phyloP scores from a whole-genome alignment of 2,797 vertebrate species.

The Oreortyx pictus region DNA sequence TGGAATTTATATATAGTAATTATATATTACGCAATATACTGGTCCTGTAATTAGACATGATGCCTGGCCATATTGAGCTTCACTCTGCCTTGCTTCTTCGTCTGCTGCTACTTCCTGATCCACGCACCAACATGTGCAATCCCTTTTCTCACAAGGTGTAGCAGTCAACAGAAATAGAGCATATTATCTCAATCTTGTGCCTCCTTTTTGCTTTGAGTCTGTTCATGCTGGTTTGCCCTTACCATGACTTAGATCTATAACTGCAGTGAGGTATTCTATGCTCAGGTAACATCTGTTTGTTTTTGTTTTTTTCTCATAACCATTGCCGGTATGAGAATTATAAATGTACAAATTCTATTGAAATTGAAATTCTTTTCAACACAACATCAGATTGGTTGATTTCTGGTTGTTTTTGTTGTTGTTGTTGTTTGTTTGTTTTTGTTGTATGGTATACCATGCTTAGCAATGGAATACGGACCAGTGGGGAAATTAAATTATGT shows the following conservation, averaged over 20 bases:
- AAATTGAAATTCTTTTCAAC: background rate
- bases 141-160: background rate
- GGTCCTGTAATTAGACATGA: constrained; percentile 1
- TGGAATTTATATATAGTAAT: background rate
- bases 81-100: background rate
- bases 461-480: background rate
- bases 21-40: background rate
- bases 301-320: background rate
- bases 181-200: background rate
- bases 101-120: background rate
- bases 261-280: background rate
- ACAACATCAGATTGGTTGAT: background rate
- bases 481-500: constrained; percentile 12
- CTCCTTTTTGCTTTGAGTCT: background rate
- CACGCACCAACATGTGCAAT: background rate
- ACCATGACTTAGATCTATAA: background rate
- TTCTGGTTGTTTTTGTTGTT: background rate
- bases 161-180: background rate
- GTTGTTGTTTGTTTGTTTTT: background rate
- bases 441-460: background rate
- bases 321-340: background rate
- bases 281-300: background rate
- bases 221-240: background rate
- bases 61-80: background rate
- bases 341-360: background rate